Base-by-base conservation (phyloP, 2,797 vertebrate species). In the Dryobates pubescens region DNA sequence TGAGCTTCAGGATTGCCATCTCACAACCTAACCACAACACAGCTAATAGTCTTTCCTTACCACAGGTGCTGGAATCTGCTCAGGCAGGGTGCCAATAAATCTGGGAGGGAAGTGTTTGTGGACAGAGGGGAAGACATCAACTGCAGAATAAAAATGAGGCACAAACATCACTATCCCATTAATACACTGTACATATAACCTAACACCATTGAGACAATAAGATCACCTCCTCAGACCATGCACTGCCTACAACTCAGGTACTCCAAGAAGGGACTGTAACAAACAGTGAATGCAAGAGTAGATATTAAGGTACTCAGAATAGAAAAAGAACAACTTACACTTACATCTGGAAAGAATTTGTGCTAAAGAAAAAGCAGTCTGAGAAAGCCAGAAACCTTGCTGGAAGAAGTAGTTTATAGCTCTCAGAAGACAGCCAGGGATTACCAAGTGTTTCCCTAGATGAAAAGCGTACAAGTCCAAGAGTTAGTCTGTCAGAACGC, bases 141-240 rank as follows among this genome's bases (percentile, higher is more conserved):
- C 80, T 29, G 34, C 14, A 73, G 75, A 77, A 34, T 36, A 22
- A 64, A 38, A 73, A 43, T 53, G 82, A 70, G 69, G 38, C 10
- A n/a, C 64, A 70, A 76, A 54, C 77, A 61, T 43, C 30, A 9
- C 6, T 53, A 22, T 54, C 22, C 16, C n/a, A 20, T 30, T 83
- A 9, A 11, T 27, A 64, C 30, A 47, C 11, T n/a, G 6, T 24
- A 22, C 8, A 4, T 64, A 58, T 12, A 74, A 47, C 1, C 0
- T 3, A 79, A 43, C 53, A 23, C 10, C 51, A 36, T 3, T 59
- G 34, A 82, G 27, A 45, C 9, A 36, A n/a, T 23, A 30, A 61
- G 27, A 70, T 85, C 30, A 45, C 9, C 61, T 72, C 9, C 43
- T 88, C 43, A 59, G 32, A 65, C 16, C 27, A 51, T 57, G 61